phyloP scores from a whole-genome alignment of 2,888 invertebrate species.

The Glaucopsyche alexis region DNA sequence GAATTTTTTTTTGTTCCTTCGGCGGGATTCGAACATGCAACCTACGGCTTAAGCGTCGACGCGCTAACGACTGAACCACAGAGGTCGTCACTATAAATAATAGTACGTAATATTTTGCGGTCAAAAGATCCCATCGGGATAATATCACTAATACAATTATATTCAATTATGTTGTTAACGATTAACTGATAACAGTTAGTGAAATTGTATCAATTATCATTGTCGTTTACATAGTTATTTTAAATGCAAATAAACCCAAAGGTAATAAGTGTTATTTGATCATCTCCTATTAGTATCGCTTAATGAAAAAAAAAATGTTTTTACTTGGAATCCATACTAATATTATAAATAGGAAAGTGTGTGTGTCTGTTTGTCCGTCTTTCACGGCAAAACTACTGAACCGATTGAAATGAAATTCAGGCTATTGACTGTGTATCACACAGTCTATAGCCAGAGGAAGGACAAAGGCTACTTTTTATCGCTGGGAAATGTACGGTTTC shows the following conservation, averaged over 20 bases:
- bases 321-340: neutral
- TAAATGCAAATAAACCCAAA: conserved; percentile 5
- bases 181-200: conserved; percentile 16
- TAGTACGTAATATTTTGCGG: neutral
- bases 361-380: too few species aligned
- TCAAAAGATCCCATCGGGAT: neutral
- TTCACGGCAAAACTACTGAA: too few species aligned
- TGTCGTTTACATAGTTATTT: neutral
- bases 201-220: conserved; percentile 21
- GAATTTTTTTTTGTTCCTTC: too few species aligned
- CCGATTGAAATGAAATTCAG: too few species aligned
- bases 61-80: too few species aligned
- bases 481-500: too few species aligned
- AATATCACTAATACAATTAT: neutral
- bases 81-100: too few species aligned
- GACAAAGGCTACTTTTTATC: too few species aligned
- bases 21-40: too few species aligned
- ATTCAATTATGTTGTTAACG: conserved; percentile 13
- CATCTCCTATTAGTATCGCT: neutral
- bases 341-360: neutral
- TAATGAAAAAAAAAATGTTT: neutral
- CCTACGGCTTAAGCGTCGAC: too few species aligned
- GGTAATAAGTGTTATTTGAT: neutral
- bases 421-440: too few species aligned
- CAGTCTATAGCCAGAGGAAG: too few species aligned